Conservation (phyloP, 2,113 vertebrate genomes). For the Vombatus ursinus region DNA sequence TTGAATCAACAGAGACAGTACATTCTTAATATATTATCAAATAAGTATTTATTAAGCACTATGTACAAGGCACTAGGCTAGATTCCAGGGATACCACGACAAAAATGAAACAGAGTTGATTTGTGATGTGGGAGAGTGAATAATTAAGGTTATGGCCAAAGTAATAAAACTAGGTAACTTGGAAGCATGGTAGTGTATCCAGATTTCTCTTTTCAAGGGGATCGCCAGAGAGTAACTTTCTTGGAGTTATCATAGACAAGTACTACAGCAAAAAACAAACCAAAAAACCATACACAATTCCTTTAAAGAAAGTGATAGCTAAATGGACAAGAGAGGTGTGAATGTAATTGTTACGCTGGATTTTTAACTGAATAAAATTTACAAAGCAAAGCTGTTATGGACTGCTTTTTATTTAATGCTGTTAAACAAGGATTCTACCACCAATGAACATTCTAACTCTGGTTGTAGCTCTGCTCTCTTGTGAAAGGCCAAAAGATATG, state of each 20-base stretch:
- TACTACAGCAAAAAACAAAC: neutral
- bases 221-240: neutral
- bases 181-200: neutral
- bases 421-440: neutral
- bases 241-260: neutral
- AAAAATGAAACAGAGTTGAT: neutral
- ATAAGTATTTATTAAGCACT: neutral
- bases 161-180: neutral
- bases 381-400: neutral
- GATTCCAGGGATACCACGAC: neutral
- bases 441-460: neutral
- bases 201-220: too few relatives aligned
- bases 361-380: neutral
- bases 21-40: neutral
- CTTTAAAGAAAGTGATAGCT: too few relatives aligned
- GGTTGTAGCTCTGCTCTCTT: neutral
- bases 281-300: neutral
- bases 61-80: neutral
- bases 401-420: neutral
- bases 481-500: neutral
- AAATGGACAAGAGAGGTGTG: too few relatives aligned
- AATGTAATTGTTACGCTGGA: neutral
- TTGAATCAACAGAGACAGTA: neutral
- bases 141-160: neutral
- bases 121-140: too few relatives aligned